Evolutionary conservation across 2,888 invertebrate species (phyloP), one percentile per base, ranked within the genome.

Genomic region (Chironomus tentans): DNA sequence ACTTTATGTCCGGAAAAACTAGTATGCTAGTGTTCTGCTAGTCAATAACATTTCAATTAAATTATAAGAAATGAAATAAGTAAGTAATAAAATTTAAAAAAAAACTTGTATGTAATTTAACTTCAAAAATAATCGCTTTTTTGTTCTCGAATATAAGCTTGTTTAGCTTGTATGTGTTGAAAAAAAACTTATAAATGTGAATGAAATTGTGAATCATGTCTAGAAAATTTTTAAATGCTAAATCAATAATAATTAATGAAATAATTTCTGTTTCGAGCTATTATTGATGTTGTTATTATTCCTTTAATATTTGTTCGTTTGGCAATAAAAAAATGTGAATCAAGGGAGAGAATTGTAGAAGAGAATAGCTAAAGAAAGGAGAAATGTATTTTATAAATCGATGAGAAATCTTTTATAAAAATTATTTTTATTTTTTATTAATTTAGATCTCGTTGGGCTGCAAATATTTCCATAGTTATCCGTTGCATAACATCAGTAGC

Each of bases 401-500:
- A 38, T 38, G 38, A 38, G 38, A 38, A 38, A 10, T 38, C 10
- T 38, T 38, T 38, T 38, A 38, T 38, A 38, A 38, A 38, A 38
- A 10, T 10, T 38, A 38, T 38, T 38, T 38, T 38, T 38, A 38
- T 38, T 38, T 38, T 38, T 47, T 15, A 38, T 73, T 46, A 73
- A 73, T 73, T 73, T 73, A 73, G 46, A 68, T 75, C 74, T 28
- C 74, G 74, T 47, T 75, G 65, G 22, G 74, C 48, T 68, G 74
- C 46, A 24, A 75, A 75, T 15, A 75, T 75, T 75, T 75, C 74
- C 65, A 75, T 65, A 12, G 74, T 75, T 68, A 75, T 75, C 48
- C 68, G 21, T 75, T 75, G 74, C 74, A 75, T 75, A 68, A 75
- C 68, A 15, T 65, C 50, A 15, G 68, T 68, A 28, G 84, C 82